Evolutionary conservation across 64 coral and sea anemone genomes (phyloP).

Genomic region (Anthopleura sola): DNA sequence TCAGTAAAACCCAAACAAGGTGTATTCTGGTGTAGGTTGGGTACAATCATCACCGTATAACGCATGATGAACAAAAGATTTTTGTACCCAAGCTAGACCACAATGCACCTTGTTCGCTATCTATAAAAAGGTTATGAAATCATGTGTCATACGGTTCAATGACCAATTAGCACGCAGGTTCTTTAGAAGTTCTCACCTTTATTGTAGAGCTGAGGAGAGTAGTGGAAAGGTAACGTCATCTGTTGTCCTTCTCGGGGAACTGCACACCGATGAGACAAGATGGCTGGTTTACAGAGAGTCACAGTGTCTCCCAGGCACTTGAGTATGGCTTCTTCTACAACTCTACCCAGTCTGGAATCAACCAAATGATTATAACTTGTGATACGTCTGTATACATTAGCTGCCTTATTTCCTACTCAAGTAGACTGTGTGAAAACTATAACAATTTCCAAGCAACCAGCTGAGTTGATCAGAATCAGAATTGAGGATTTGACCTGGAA

Average conservation of each 20-base stretch:
- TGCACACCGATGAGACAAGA: conserved; percentile 61
- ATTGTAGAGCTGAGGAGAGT: background rate
- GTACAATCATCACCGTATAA: no score
- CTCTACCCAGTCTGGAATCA: conserved; percentile 28
- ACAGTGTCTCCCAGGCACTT: conserved; percentile 60
- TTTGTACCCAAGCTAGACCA: no score
- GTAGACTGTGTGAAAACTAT: background rate
- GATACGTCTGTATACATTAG: background rate
- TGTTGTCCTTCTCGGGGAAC: conserved; percentile 54
- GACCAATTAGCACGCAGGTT: background rate
- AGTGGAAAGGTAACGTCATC: conserved; percentile 32
- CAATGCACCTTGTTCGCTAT: no score
- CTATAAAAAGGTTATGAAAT: no score
- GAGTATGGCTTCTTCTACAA: conserved; percentile 44
- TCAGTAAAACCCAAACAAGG: no score
- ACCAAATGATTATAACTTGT: background rate
- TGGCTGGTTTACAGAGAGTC: conserved; percentile 32
- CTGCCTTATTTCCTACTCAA: background rate
- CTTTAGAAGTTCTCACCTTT: conserved; percentile 39
- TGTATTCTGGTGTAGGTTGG: no score
- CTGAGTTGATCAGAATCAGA: no score
- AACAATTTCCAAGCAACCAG: no score
- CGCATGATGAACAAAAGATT: no score
- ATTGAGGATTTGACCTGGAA: no score
- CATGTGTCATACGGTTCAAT: no score